These are phyloP conservation scores for Gymnobelideus leadbeateri DNA, from an alignment of 2,113 vertebrate genomes.

Conservation along the genomic window DNA sequence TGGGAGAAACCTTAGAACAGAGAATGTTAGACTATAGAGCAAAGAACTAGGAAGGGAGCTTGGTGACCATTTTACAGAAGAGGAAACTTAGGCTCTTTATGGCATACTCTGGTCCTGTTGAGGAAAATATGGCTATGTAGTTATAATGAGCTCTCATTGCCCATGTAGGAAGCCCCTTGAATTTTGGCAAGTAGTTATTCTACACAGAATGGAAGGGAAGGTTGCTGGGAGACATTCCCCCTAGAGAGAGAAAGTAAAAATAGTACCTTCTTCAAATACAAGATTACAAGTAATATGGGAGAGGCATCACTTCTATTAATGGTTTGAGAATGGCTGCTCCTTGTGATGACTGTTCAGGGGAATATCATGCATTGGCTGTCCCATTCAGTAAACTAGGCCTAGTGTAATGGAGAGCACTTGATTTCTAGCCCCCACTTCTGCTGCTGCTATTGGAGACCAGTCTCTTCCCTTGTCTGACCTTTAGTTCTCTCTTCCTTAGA, in stretches of 20 bases:
- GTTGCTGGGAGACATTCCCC: constrained; percentile 16
- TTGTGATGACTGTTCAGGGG: neutral
- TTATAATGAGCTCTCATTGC: neutral
- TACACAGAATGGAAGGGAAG: neutral
- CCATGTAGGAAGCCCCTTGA: neutral
- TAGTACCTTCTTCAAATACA: constrained; percentile 13
- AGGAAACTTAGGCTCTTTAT: neutral
- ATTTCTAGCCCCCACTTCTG: neutral
- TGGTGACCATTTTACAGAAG: neutral
- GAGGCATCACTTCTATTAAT: neutral
- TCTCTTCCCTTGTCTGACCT: neutral
- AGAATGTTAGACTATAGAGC: neutral
- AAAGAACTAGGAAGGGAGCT: neutral
- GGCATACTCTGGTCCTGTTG: neutral
- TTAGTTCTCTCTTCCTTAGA: neutral
- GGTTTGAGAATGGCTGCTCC: neutral
- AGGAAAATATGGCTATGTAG: neutral
- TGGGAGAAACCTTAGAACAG: neutral
- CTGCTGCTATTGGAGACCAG: neutral
- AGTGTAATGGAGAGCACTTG: neutral
- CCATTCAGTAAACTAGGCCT: neutral
- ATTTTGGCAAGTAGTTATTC: neutral
- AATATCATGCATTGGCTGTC: neutral
- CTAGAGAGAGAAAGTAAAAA: neutral
- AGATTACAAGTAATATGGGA: neutral